phyloP scores from a whole-genome alignment of 2,888 invertebrate genomes.

The Steinernema carpocapsae region DNA sequence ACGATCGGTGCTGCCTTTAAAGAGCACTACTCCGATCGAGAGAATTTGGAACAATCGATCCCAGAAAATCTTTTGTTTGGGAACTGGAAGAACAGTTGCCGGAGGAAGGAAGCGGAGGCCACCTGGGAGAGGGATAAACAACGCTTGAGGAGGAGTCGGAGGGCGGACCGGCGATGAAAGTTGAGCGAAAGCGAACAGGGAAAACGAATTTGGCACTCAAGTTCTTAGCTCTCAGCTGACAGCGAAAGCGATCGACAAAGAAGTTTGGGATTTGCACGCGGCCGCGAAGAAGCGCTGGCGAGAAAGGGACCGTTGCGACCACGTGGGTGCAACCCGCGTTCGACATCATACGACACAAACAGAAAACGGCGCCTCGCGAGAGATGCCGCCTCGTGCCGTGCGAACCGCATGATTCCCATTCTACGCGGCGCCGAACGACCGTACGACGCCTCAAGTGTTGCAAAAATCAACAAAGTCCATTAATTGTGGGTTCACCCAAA shows the following conservation, averaged over 20 bases:
- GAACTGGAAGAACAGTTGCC: constrained; percentile 18
- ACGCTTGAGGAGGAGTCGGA: not conserved
- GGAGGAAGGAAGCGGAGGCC: not conserved
- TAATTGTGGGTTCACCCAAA: not conserved
- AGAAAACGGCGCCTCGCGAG: constrained; percentile 1
- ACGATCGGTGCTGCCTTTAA: not conserved
- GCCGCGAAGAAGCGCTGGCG: not conserved
- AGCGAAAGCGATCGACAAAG: too few species aligned
- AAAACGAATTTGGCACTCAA: not conserved
- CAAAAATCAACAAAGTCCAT: not conserved
- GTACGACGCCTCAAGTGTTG: too few species aligned
- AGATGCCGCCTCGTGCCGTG: not conserved
- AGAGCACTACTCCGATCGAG: too few species aligned
- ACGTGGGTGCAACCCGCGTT: not conserved
- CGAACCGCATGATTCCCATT: too few species aligned
- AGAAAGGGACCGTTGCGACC: not conserved
- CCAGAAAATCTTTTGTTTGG: constrained; percentile 6
- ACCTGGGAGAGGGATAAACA: not conserved
- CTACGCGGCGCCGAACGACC: too few species aligned
- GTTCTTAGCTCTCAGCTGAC: not conserved
- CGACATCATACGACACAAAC: constrained; percentile 4
- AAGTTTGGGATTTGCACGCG: constrained; percentile 1
- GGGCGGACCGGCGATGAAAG: not conserved
- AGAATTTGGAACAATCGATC: too few species aligned
- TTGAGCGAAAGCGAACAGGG: not conserved